Percentiles rank a stretch among this genome's conserved stretches.
These are phyloP conservation scores for Chaetogeoica ovagalla DNA, from an alignment of 2,888 invertebrate species.

Conservation along the genomic window DNA sequence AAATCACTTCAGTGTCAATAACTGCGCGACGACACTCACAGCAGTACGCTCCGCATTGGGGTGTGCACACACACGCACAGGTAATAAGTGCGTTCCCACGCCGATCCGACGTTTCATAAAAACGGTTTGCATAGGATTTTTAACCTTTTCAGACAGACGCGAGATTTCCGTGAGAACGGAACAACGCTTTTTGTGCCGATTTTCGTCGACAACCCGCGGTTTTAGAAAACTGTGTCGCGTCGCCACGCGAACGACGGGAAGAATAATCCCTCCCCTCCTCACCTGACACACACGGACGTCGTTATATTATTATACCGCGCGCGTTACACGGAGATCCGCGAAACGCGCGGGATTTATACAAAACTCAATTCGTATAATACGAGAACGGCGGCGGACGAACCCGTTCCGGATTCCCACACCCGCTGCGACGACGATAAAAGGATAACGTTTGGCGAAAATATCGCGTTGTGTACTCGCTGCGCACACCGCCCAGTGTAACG, in stretches of 20 bases:
- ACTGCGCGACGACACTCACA: too few relatives aligned
- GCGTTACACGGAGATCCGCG: not conserved
- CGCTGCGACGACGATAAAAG: too few relatives aligned
- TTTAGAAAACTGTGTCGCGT: not conserved
- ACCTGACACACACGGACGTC: not conserved
- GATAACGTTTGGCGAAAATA: not conserved
- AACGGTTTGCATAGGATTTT: constrained; percentile 35
- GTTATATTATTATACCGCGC: not conserved
- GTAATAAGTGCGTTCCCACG: constrained; percentile 15
- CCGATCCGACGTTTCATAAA: not conserved
- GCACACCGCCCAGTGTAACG: too few relatives aligned
- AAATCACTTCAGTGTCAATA: too few relatives aligned
- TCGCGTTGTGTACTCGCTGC: too few relatives aligned
- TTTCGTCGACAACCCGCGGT: not conserved
- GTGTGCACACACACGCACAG: too few relatives aligned
- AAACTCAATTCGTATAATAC: too few relatives aligned
- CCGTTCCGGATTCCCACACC: constrained; percentile 24
- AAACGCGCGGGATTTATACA: not conserved
- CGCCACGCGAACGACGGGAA: not conserved
- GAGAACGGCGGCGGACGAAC: not conserved
- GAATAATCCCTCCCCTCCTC: too few relatives aligned
- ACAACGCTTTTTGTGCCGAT: not conserved
- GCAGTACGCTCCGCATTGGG: too few relatives aligned
- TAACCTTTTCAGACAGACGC: constrained; percentile 17
- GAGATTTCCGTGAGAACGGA: constrained; percentile 12